phyloP scores from a whole-genome alignment of 2,888 invertebrate species.

The Spialia ferax region DNA sequence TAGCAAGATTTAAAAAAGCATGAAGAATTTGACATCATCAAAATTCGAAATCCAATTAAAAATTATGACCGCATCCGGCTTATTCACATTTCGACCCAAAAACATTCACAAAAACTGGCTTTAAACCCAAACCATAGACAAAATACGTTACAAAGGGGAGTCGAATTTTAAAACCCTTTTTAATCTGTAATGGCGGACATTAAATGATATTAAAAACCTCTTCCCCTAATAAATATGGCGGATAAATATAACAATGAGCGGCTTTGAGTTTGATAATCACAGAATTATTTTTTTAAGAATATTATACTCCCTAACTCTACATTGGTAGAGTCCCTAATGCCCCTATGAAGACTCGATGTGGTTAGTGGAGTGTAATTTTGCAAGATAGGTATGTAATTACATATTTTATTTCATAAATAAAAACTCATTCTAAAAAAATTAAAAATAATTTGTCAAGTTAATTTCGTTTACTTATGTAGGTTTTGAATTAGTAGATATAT shows the following conservation, averaged over 20 bases:
- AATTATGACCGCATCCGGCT: conserved; percentile 51
- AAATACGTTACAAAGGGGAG: conserved; percentile 53
- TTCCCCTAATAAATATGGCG: conserved; percentile 51
- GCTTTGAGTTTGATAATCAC: conserved; percentile 40
- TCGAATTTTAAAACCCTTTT: conserved; percentile 45
- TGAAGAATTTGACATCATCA: conserved; percentile 32
- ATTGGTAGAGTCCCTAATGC: background rate
- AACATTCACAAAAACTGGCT: conserved; percentile 46
- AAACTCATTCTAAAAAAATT: too few relatives aligned
- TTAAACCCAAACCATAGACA: conserved; percentile 38
- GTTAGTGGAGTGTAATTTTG: too few relatives aligned
- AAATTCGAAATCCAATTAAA: conserved; percentile 42
- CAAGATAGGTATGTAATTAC: too few relatives aligned
- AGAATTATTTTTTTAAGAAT: conserved; percentile 22
- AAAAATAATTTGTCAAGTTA: too few relatives aligned
- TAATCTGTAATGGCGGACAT: conserved; percentile 50
- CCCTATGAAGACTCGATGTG: background rate
- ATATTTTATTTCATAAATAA: too few relatives aligned
- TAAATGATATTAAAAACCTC: conserved; percentile 55
- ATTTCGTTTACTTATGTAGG: too few relatives aligned
- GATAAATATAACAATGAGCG: conserved; percentile 52
- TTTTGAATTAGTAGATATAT: too few relatives aligned
- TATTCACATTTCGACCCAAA: conserved; percentile 41
- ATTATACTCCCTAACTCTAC: background rate
- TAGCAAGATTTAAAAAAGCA: conserved; percentile 16